phyloP scores from a whole-genome alignment of 2,888 invertebrate genomes.

The Lepidocyrtinus sp. region DNA sequence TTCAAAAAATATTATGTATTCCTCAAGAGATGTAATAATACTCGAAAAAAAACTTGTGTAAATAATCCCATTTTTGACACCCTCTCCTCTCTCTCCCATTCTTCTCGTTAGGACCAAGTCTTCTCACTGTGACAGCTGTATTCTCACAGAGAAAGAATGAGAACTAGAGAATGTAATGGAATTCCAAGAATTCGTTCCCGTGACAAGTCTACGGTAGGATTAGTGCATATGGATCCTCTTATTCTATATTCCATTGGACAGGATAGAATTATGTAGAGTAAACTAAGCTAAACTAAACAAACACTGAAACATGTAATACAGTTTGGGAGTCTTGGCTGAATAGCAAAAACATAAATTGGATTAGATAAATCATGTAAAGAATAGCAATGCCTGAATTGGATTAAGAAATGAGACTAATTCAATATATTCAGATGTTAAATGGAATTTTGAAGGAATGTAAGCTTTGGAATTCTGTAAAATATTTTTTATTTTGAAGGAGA shows the following conservation, averaged over 20 bases:
- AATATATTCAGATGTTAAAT: no score
- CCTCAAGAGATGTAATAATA: slow-evolving; percentile 14
- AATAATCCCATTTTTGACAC: slow-evolving; percentile 58
- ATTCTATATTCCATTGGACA: not conserved
- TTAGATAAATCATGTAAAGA: not conserved
- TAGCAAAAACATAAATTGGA: slow-evolving; percentile 3
- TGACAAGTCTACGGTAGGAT: slow-evolving; percentile 24
- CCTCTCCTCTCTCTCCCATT: slow-evolving; percentile 34
- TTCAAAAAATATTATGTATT: not conserved
- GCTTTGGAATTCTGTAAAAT: no score
- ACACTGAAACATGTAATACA: no score
- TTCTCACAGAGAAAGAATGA: slow-evolving; percentile 49
- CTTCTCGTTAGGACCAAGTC: slow-evolving; percentile 34
- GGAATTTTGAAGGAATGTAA: no score
- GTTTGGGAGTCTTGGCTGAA: not conserved
- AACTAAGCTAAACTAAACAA: slow-evolving; percentile 21
- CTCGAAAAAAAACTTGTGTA: slow-evolving; percentile 38
- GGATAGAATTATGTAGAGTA: not conserved
- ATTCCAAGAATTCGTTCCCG: slow-evolving; percentile 42
- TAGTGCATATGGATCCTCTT: slow-evolving; percentile 26
- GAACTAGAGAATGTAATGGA: slow-evolving; percentile 42
- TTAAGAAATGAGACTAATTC: no score
- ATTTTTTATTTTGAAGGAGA: no score
- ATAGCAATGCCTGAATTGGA: no score
- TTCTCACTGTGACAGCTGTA: slow-evolving; percentile 54